phyloP scores from a whole-genome alignment of 2,113 vertebrate genomes.

The Dromaius novaehollandiae region DNA sequence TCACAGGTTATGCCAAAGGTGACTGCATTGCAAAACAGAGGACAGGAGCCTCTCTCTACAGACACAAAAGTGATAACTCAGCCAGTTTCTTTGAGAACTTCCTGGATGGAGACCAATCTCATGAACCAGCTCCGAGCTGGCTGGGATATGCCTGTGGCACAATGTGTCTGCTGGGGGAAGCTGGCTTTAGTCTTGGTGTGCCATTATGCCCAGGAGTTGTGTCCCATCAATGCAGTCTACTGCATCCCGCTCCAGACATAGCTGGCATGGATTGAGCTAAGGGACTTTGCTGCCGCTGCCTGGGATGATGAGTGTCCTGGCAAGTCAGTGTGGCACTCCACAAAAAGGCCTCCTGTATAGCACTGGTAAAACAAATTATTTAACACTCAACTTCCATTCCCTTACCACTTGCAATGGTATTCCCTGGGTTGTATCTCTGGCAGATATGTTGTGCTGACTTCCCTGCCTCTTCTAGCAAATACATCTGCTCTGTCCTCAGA shows the following conservation, averaged over 20 bases:
- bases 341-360: not conserved
- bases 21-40: rapidly evolving
- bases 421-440: not conserved
- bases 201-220: rapidly evolving
- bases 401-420: not conserved
- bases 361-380: not conserved
- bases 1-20: not conserved
- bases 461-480: not conserved
- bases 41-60: not conserved
- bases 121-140: not conserved
- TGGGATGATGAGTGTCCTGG: not conserved
- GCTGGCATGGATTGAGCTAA: not conserved
- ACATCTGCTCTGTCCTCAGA: not conserved
- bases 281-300: not conserved
- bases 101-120: not conserved
- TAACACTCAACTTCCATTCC: not conserved
- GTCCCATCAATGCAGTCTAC: not conserved
- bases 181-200: not conserved
- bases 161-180: not conserved
- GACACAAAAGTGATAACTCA: not conserved
- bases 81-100: not conserved
- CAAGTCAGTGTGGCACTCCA: not conserved
- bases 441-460: not conserved
- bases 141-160: not conserved
- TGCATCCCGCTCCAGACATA: not conserved